Percentiles rank a stretch among this genome's conserved stretches.
These are phyloP conservation scores for human DNA, from an alignment of 2,113 vertebrate species.

Conservation along the genomic window GRCh38 chr11:78526001-78526500, in stretches of 20 bases:
- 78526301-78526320: slow-evolving; percentile 59
- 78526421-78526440: slow-evolving; percentile 27
- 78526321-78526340: slow-evolving; percentile 20
- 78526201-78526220: neutral
- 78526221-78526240: neutral
- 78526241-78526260: neutral
- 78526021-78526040: neutral
- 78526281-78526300: slow-evolving; percentile 66
- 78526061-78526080: neutral
- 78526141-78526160: slow-evolving; percentile 5
- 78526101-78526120: neutral
- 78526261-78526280: slow-evolving; percentile 1
- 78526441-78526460: slow-evolving; percentile 64
- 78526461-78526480: slow-evolving; percentile 39
- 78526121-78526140: neutral
- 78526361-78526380: slow-evolving; percentile 65
- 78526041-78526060: neutral
- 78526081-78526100: slow-evolving; percentile 26
- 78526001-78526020: neutral
- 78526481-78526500: slow-evolving; percentile 41
- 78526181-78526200: neutral
- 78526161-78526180: neutral
- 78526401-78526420: neutral
- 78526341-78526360: slow-evolving; percentile 78
- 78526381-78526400: slow-evolving; percentile 40